These are phyloP conservation scores for Saguinus midas DNA, from an alignment of 2,113 vertebrate species.

Conservation along the genomic window DNA sequence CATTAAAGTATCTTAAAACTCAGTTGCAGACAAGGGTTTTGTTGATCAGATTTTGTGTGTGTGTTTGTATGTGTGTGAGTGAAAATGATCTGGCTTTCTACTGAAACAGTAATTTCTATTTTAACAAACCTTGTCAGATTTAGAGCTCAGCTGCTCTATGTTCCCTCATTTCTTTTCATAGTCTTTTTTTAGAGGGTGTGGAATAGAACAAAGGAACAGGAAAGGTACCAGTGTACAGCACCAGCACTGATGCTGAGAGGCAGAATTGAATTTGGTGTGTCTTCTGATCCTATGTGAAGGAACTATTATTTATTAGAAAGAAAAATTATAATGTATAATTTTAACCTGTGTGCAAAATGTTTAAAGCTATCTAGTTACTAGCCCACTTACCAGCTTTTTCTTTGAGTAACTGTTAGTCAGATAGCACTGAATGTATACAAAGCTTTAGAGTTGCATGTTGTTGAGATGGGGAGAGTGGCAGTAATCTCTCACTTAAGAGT, in stretches of 20 bases:
- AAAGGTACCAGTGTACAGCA: neutral
- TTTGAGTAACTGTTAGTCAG: neutral
- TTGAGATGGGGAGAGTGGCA: neutral
- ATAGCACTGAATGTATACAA: neutral
- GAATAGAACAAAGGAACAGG: neutral
- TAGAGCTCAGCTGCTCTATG: neutral
- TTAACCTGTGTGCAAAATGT: neutral
- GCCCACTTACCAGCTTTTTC: neutral
- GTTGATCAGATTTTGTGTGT: neutral
- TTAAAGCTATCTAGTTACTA: neutral
- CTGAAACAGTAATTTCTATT: neutral
- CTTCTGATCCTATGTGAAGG: neutral
- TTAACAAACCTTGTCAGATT: constrained; percentile 12
- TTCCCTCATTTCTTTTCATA: neutral
- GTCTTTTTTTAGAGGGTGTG: neutral
- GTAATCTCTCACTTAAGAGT: neutral
- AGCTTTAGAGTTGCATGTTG: neutral
- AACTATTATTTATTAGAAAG: neutral
- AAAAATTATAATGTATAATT: neutral
- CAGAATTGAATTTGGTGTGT: constrained; percentile 1
- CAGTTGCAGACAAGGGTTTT: neutral
- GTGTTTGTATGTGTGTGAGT: neutral
- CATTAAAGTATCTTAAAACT: neutral
- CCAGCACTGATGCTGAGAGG: neutral
- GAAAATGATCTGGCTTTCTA: neutral